phyloP scores from a whole-genome alignment of 2,113 vertebrate genomes.

The Apaloderma vittatum region DNA sequence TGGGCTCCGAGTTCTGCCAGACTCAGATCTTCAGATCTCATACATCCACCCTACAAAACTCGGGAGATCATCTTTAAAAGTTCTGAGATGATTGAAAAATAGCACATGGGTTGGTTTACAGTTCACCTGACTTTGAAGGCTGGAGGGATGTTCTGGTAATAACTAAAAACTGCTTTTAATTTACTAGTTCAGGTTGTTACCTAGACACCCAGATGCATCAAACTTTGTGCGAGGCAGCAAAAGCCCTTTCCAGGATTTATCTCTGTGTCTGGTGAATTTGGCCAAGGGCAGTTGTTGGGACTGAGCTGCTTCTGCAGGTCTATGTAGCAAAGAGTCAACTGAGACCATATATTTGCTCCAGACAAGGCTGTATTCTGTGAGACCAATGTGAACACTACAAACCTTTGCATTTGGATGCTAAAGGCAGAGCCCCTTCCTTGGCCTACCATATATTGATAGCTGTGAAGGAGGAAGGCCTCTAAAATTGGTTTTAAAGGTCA shows the following conservation, averaged over 20 bases:
- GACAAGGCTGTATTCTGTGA: not conserved
- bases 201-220: not conserved
- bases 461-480: not conserved
- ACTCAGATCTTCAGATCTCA: not conserved
- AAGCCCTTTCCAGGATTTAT: not conserved
- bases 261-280: not conserved
- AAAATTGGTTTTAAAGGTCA: not conserved
- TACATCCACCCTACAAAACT: not conserved
- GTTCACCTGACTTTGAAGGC: not conserved
- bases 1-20: not conserved
- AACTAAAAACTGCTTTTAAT: not conserved
- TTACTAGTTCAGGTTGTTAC: not conserved
- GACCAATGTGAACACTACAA: not conserved
- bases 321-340: accelerated
- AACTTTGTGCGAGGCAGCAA: not conserved
- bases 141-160: not conserved
- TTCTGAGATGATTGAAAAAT: not conserved
- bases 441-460: not conserved
- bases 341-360: not conserved
- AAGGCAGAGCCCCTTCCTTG: not conserved
- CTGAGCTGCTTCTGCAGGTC: not conserved
- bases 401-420: not conserved
- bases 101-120: not conserved
- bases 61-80: not conserved
- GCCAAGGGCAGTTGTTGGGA: not conserved